These are phyloP conservation scores for Albula glossodonta DNA, from an alignment of 2,113 vertebrate species.

Conservation along the genomic window DNA sequence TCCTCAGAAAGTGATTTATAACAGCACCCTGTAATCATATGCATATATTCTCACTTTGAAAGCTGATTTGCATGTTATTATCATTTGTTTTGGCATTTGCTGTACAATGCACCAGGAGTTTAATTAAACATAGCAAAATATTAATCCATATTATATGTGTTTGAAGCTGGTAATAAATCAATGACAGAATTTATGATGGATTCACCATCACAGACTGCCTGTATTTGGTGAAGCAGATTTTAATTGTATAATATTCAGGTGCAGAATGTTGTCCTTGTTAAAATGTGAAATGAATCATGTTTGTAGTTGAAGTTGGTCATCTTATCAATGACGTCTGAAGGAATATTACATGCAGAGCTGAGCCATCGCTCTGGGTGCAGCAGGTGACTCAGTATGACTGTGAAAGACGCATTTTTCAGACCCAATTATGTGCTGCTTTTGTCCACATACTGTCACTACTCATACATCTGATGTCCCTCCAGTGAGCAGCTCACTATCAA, in stretches of 20 bases:
- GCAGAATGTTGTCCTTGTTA: neutral
- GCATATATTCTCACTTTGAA: conserved; percentile 4
- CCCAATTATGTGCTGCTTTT: neutral
- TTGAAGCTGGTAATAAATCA: neutral
- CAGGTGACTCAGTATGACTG: neutral
- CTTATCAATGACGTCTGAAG: neutral
- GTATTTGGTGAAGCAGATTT: neutral
- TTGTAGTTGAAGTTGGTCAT: neutral
- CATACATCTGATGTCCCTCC: neutral
- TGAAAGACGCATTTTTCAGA: too few species aligned
- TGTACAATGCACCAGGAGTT: neutral
- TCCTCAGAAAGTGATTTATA: conserved; percentile 4
- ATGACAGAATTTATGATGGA: neutral
- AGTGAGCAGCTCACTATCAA: neutral
- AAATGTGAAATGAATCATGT: neutral
- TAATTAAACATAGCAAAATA: conserved; percentile 9
- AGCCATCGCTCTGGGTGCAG: neutral
- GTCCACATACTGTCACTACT: neutral
- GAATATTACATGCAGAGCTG: neutral
- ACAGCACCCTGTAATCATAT: neutral
- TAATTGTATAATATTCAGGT: neutral
- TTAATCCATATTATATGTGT: neutral
- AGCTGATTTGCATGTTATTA: conserved; percentile 9
- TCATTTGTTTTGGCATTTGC: neutral
- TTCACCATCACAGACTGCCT: neutral